Evolutionary conservation across 1,140 invertebrate species (phyloP).

Genomic region (Orchestia grillus): DNA sequence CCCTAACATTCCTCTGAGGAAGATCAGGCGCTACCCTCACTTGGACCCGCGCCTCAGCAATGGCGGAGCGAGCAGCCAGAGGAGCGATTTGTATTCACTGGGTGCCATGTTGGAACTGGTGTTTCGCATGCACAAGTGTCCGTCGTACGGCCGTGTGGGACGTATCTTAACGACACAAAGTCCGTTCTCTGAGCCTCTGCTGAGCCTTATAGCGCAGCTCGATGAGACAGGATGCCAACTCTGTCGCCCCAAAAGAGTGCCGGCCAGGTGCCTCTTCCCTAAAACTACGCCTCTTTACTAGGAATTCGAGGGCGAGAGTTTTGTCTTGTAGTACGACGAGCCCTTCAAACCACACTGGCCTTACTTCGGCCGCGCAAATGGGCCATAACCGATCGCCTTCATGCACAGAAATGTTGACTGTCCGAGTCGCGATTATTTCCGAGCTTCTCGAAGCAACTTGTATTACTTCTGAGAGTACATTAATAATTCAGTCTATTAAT

Average conservation of each 20-base stretch:
- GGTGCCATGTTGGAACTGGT: slow-evolving; percentile 26
- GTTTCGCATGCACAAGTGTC: not conserved
- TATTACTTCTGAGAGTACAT: slow-evolving; percentile 2
- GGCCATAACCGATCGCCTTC: not conserved
- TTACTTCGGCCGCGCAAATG: not conserved
- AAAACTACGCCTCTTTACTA: not conserved
- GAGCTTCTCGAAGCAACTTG: not conserved
- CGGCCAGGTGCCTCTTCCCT: not conserved
- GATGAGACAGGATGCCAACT: slow-evolving; percentile 4
- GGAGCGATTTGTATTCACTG: slow-evolving; percentile 12
- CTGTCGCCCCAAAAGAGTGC: slow-evolving; percentile 2
- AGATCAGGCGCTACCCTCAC: not conserved
- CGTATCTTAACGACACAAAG: not conserved
- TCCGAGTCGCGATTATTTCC: not conserved
- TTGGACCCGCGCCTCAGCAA: slow-evolving; percentile 20
- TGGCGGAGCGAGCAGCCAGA: not conserved
- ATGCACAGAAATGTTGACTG: not conserved
- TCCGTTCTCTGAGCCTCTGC: not conserved
- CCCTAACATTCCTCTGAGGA: slow-evolving; percentile 5
- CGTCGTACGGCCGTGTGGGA: not conserved
- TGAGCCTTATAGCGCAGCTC: not conserved
- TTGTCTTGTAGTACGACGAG: not conserved
- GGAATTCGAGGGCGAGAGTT: slow-evolving; percentile 19
- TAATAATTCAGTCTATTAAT: not conserved
- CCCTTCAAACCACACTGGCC: not conserved